Evolutionary conservation across 2,113 vertebrate species (phyloP).

Genomic region (Macquaria ambigua): DNA sequence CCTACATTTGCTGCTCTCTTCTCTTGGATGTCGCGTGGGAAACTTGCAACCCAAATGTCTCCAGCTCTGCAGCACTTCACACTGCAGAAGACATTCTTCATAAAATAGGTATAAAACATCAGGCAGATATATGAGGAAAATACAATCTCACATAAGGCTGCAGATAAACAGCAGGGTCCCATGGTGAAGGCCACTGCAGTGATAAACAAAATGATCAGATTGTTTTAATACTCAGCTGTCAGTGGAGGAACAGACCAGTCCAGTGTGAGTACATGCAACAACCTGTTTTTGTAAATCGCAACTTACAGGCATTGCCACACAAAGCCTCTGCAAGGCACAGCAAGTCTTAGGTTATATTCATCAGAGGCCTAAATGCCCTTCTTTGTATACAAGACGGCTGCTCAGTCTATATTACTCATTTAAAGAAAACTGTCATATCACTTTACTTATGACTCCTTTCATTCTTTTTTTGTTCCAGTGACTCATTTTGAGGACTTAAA

Average conservation of each 20-base stretch:
- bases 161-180: not conserved
- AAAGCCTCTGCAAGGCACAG: not conserved
- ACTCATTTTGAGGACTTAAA: not conserved
- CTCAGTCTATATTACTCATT: slow-evolving; percentile 3
- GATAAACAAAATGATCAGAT: not conserved
- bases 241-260: not conserved
- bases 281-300: slow-evolving; percentile 47
- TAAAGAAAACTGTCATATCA: not conserved
- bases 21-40: slow-evolving; percentile 30
- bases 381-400: not conserved
- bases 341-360: slow-evolving; percentile 17
- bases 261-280: not conserved
- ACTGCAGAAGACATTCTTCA: not conserved
- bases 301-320: slow-evolving; percentile 33
- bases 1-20: slow-evolving; percentile 52
- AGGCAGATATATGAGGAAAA: not conserved
- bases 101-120: not conserved
- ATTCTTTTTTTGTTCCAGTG: not conserved
- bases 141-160: not conserved
- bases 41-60: slow-evolving; percentile 21
- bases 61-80: slow-evolving; percentile 6
- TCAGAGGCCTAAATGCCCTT: not conserved
- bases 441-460: not conserved
- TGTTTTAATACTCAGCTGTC: not conserved
- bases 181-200: not conserved